Percentiles rank a stretch among this genome's conserved stretches.
Evolutionary conservation across 2,113 vertebrate species (phyloP).

Genomic region (Sterrhoptilus dennistouni): DNA sequence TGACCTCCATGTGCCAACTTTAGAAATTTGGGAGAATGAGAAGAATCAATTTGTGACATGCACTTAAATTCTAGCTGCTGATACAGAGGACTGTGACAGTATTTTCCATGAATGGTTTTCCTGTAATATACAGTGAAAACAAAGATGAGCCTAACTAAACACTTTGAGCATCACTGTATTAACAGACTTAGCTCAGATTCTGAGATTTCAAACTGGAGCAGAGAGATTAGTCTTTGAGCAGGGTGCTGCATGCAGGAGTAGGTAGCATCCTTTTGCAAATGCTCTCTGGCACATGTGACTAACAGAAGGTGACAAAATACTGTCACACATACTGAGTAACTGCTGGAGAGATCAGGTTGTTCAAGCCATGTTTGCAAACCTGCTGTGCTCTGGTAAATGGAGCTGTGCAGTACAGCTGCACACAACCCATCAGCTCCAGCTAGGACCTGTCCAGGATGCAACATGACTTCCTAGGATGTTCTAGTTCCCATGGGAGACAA

Average conservation of each 20-base stretch:
- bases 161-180: not conserved
- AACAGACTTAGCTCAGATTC: not conserved
- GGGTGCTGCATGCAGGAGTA: fast-evolving
- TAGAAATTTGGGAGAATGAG: not conserved
- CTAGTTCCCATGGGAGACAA: not conserved
- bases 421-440: not conserved
- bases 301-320: not conserved
- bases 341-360: not conserved
- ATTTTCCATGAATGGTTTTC: not conserved
- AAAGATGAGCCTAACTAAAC: not conserved
- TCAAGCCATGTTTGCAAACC: not conserved
- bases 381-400: not conserved
- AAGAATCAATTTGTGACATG: not conserved
- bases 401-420: not conserved
- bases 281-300: not conserved
- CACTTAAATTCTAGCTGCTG: not conserved
- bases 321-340: not conserved
- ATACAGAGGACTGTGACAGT: not conserved
- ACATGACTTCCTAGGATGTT: not conserved
- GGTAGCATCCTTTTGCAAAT: not conserved
- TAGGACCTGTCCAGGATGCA: not conserved
- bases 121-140: not conserved
- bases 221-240: not conserved
- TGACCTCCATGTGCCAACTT: not conserved
- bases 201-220: not conserved